A percentile compares a stretch with the other conserved stretches of the same genome.
These are phyloP conservation scores for Lutjanus campechanus DNA, from an alignment of 2,797 vertebrate genomes.

Conservation along the genomic window DNA sequence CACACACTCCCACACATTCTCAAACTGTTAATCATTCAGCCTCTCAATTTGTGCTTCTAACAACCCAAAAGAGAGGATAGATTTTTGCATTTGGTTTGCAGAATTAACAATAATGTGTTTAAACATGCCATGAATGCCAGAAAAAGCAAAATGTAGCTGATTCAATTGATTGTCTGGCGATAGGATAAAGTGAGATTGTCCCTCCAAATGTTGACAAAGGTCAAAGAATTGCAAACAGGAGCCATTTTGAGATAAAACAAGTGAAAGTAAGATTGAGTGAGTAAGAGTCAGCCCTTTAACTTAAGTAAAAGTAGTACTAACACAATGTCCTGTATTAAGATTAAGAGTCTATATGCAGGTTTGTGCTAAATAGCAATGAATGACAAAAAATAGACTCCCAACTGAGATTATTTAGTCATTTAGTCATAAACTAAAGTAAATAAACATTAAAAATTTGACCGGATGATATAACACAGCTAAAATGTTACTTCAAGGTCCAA, in stretches of 20 bases:
- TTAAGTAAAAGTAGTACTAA: background rate
- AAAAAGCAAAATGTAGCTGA: background rate
- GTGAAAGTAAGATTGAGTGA: conserved; percentile 16
- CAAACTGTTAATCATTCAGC: conserved; percentile 35
- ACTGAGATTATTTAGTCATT: background rate
- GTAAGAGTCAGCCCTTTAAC: background rate
- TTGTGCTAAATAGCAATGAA: background rate
- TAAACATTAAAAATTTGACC: background rate
- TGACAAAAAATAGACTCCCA: background rate
- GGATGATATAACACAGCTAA: background rate
- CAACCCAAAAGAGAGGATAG: background rate
- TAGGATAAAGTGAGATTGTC: conserved; percentile 2
- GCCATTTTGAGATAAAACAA: conserved; percentile 21
- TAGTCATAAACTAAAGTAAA: background rate
- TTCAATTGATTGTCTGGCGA: conserved; percentile 35
- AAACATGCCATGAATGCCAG: background rate
- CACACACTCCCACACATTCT: conserved; percentile 46
- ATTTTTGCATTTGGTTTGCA: background rate
- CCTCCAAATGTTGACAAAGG: conserved; percentile 22
- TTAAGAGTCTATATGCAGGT: background rate
- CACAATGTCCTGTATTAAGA: background rate
- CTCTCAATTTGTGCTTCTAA: background rate
- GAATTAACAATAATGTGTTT: background rate
- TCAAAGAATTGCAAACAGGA: conserved; percentile 24
- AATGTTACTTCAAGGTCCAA: background rate